A percentile compares a stretch with the other conserved stretches of the same genome.
Evolutionary conservation across 1,140 invertebrate species (phyloP).

Genomic region (Drosophila miranda): DNA sequence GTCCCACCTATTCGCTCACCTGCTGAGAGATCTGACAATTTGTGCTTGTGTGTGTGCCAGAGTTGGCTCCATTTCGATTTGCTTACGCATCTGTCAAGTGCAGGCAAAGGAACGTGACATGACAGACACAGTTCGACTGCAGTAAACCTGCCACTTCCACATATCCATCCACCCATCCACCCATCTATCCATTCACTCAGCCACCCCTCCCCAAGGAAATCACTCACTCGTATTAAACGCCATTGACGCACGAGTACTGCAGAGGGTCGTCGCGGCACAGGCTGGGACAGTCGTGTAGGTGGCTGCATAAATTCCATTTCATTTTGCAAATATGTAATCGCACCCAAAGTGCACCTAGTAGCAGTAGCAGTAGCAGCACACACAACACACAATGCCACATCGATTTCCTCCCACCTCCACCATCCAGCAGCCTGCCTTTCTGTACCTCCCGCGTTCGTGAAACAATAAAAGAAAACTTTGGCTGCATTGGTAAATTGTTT

Average conservation of each 20-base stretch:
- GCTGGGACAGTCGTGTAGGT: neutral
- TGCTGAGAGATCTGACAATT: constrained; percentile 50
- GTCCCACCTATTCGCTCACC: neutral
- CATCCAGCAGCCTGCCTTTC: neutral
- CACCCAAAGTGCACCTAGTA: constrained; percentile 45
- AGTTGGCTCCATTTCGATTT: constrained; percentile 50
- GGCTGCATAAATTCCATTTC: constrained; percentile 65
- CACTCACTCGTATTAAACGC: constrained; percentile 53
- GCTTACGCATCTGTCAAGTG: constrained; percentile 39
- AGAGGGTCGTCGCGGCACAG: neutral
- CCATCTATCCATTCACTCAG: constrained; percentile 12
- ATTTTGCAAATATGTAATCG: constrained; percentile 77
- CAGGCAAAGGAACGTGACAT: constrained; percentile 39
- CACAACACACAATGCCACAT: constrained; percentile 23
- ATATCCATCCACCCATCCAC: too few relatives aligned
- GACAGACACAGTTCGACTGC: constrained; percentile 20
- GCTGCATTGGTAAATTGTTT: constrained; percentile 61
- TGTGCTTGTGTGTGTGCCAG: constrained; percentile 21
- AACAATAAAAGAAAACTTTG: constrained; percentile 38
- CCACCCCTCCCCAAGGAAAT: constrained; percentile 50
- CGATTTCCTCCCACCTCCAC: constrained; percentile 8
- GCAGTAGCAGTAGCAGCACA: constrained; percentile 11
- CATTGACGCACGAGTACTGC: constrained; percentile 21
- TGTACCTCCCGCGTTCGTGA: neutral
- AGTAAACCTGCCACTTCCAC: neutral